Base-by-base conservation (phyloP, 2,113 vertebrate species). In the Gasterosteus aculeatus region DNA sequence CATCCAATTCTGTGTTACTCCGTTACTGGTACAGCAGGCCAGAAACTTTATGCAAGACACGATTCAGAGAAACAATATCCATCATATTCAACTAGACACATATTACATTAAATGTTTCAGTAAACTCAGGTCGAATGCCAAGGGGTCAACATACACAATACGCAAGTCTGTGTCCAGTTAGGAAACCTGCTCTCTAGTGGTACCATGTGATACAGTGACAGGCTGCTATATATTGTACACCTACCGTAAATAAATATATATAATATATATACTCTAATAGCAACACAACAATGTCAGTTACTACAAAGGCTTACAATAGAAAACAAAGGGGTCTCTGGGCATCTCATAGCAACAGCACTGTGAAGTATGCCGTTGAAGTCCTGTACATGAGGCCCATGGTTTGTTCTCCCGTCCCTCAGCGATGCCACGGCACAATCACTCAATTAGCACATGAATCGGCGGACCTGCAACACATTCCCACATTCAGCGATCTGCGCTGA, bases 181-280 rank as follows among this genome's bases (percentile, higher is more conserved):
- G 62, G 57, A 83, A 85, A 88, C 49, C 63, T 81, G 84, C 78
- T 85, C 87, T 77, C 88, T 89, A 78, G 61, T 83, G 89, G 84
- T 39, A 26, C 1, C 7, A 39, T 22, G 11, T 44, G 41, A 42
- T 29, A 70, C 12, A 18, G 62, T 26, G 31, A 63, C 4, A 72
- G 63, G 26, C 29, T 14, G 33, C 35, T 53, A 16, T 12, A 8
- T 60, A 38, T 7, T 3, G 35, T 7, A 38, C 6, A 38, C 35
- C 5, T 5, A 38, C 3, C 33, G 5, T 38, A 38, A 38, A 7
- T 38, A 38, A 4, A 35, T 35, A 11, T 18, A 44, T 29, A 31
- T 9, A 16, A 31, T 6, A 61, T 38, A 38, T 38, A 7, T 38
- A 26, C 22, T 26, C 15, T 8, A 35, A 39, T 47, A 29, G 38